Base-by-base conservation (phyloP, 2,113 vertebrate species). In the Eublepharis macularius region DNA sequence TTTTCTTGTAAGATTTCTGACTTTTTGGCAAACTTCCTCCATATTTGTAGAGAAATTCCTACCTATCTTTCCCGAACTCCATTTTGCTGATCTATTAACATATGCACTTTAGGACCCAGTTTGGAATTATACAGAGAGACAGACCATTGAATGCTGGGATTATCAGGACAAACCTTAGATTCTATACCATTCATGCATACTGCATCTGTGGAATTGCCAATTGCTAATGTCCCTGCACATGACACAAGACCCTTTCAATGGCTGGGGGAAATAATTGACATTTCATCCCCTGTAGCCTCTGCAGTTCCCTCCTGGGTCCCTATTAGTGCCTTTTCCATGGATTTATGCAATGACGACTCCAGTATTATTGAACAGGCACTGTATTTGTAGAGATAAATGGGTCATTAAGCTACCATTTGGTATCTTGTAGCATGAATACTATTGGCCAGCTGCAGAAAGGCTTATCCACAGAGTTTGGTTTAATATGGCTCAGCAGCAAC, bases 241-340 rank as follows among this genome's bases (percentile, higher is more conserved):
- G 9, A 24, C 24, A 32, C 13, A n/a, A 36, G 26, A 32, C 21
- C n/a, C 36, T 32, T 45, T 65, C 39, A 17, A 79, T 10, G 34
- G 51, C 14, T 63, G 12, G 13, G 21, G 51, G 49, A 73, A 47
- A 32, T 57, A 79, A 73, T 72, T 85, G 66, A 39, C 39, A 72
- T n/a, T 85, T 72, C 70, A 83, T 83, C 51, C 8, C 32, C 41
- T 85, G 45, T 60, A 84, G 39, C 32, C 60, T 51, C 43, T 84
- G 47, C 45, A 84, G 41, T n/a, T 70, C 13, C 39, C 51, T 79
- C 45, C 1, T 72, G 16, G 39, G 39, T 43, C 39, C 39, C 83
- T 79, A 32, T 72, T 45, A 72, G 76, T 34, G 57, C 6, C 57
- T 60, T 43, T 79, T 36, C 76, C 78, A 85, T 72, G 76, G 26